A percentile compares a stretch with the other conserved stretches of the same genome.
Evolutionary conservation across 1,140 invertebrate species (phyloP).

Genomic region (Drosophila murphyi): DNA sequence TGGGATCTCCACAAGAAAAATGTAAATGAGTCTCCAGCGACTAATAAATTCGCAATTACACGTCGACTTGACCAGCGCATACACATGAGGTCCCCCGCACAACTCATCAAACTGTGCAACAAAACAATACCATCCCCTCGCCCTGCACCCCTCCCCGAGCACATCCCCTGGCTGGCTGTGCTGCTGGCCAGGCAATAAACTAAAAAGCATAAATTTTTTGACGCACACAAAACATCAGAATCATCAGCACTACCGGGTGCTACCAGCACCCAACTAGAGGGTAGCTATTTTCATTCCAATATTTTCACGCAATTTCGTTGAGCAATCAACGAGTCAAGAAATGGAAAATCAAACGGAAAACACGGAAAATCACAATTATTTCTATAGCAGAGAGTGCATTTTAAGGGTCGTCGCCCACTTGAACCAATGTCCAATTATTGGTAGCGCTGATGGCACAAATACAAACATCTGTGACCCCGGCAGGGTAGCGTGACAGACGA

Average conservation of each 20-base stretch:
- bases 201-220: slow-evolving; percentile 80
- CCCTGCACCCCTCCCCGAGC: neutral
- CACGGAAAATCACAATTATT: slow-evolving; percentile 73
- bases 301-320: slow-evolving; percentile 41
- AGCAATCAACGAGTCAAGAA: slow-evolving; percentile 34
- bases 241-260: slow-evolving; percentile 38
- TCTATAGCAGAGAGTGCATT: neutral
- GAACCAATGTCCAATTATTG: slow-evolving; percentile 70
- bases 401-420: slow-evolving; percentile 32
- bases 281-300: slow-evolving; percentile 22
- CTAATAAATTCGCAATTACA: slow-evolving; percentile 82
- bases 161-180: neutral
- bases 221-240: slow-evolving; percentile 58
- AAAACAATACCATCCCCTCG: slow-evolving; percentile 20
- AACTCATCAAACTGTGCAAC: slow-evolving; percentile 59
- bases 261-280: neutral
- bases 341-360: slow-evolving; percentile 73
- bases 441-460: slow-evolving; percentile 66
- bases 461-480: slow-evolving; percentile 74
- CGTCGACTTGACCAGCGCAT: slow-evolving; percentile 54
- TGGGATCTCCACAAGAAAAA: slow-evolving; percentile 45
- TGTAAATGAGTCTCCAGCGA: slow-evolving; percentile 79
- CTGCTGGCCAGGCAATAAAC: slow-evolving; percentile 58
- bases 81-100: slow-evolving; percentile 52
- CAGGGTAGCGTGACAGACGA: slow-evolving; percentile 57